phyloP scores from a whole-genome alignment of 2,888 invertebrate genomes.

The Thymelicus sylvestris region DNA sequence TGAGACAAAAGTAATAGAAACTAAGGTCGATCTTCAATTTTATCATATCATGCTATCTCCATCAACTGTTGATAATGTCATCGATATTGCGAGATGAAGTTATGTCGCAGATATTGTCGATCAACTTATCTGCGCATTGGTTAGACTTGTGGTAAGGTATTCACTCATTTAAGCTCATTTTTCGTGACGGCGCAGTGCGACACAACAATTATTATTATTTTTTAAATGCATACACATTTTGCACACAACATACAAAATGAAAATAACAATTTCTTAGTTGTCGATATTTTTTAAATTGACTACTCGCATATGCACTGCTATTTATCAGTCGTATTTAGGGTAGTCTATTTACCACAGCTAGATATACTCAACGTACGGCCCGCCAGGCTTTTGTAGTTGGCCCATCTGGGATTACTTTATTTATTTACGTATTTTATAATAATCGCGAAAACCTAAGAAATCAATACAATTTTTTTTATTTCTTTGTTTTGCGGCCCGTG shows the following conservation, averaged over 20 bases:
- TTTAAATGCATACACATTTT: not conserved
- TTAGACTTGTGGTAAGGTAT: slow-evolving; percentile 5
- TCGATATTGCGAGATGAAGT: slow-evolving; percentile 54
- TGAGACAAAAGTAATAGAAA: slow-evolving; percentile 62
- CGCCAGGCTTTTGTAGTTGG: too few species aligned
- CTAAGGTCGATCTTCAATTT: slow-evolving; percentile 63
- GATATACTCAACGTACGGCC: too few species aligned
- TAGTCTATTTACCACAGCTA: too few species aligned
- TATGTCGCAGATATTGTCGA: slow-evolving; percentile 64
- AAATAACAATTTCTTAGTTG: too few species aligned
- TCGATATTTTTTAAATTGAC: too few species aligned
- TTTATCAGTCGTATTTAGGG: too few species aligned
- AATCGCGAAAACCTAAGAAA: too few species aligned
- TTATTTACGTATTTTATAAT: too few species aligned
- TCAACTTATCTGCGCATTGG: slow-evolving; percentile 59
- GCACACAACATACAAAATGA: not conserved
- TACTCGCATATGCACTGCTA: too few species aligned
- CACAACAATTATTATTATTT: not conserved
- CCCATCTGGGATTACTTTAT: too few species aligned
- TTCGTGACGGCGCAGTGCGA: not conserved
- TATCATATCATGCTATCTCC: slow-evolving; percentile 69
- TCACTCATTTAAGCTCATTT: not conserved
- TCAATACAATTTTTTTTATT: too few species aligned
- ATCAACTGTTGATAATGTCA: slow-evolving; percentile 59
- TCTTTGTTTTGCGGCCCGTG: too few species aligned